Base-by-base conservation (phyloP, 2,888 invertebrate species). In the Crossocerus cetratus region DNA sequence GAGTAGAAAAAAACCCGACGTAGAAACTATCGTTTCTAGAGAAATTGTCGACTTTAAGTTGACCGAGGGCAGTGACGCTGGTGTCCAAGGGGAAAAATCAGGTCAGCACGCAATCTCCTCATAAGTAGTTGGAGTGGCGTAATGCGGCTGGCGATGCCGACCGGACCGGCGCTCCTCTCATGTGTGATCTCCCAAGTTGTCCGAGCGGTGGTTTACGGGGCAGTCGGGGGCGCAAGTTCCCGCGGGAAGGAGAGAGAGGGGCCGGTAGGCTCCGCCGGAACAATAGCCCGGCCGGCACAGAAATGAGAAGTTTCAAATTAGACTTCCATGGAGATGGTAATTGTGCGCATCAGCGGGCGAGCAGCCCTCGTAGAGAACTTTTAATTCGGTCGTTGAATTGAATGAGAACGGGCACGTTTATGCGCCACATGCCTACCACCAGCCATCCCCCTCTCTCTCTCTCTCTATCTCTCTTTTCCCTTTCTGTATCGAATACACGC, bases 341-440 rank as follows among this genome's bases (percentile, higher is more conserved):
- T 80, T 76, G 78, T 56, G 62, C 66, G 76, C 70, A 81, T 72
- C 65, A 77, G 66, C 81, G 77, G 69, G 63, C 32, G 77, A 77
- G 80, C 77, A 69, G 49, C 54, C 70, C 69, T 68, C 74, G 80
- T 77, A 75, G 73, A 59, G 67, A 80, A 80, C 75, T 80, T 80
- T 74, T 74, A 74, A 74, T 71, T 66, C 63, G 59, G 32, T 71
- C 71, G 67, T 72, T 72, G 63, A 54, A 59, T 74, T 64, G 54
- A 55, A 70, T 66, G 43, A 43, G 70, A 54, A 62, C 70, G 56
- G 44, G 2, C 49, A 4, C 21, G 11, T 55, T 23, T 45, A 32
- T 23, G 32, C 4, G n/a, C 44, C 49, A 66, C 32, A 13, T 23
- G 23, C 13, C 21, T 21, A 16, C 59, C 44, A 43, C 32, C 32